A percentile compares a stretch with the other conserved stretches of the same genome.
These are phyloP conservation scores for Drosophila basisetae DNA, from an alignment of 2,888 invertebrate species.

Conservation along the genomic window DNA sequence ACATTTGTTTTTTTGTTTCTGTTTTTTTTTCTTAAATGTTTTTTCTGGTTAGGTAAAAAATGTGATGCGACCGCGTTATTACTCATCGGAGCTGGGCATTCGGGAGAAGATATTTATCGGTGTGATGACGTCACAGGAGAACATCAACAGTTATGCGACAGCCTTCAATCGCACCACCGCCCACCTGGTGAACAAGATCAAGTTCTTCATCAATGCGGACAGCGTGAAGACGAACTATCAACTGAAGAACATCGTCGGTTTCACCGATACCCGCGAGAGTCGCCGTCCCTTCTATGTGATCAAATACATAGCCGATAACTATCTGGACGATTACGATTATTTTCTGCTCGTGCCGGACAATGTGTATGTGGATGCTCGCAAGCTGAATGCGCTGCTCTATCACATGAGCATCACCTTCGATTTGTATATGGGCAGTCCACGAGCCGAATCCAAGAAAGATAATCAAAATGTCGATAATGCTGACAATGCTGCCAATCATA, in stretches of 20 bases:
- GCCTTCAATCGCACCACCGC: conserved; percentile 96
- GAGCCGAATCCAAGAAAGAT: conserved; percentile 57
- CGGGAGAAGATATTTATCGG: conserved; percentile 95
- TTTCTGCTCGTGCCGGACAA: conserved; percentile 95
- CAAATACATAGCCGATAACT: conserved; percentile 95
- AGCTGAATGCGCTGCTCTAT: conserved; percentile 89
- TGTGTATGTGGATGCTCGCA: conserved; percentile 93
- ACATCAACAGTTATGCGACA: conserved; percentile 90
- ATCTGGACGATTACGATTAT: conserved; percentile 95
- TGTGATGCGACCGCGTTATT: conserved; percentile 94
- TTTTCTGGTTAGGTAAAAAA: conserved; percentile 86
- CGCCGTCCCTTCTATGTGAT: conserved; percentile 94
- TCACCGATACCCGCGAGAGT: conserved; percentile 91
- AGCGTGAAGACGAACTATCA: conserved; percentile 86
- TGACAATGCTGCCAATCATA: background rate
- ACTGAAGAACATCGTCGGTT: conserved; percentile 92
- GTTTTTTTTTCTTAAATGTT: background rate
- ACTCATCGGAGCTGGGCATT: conserved; percentile 97
- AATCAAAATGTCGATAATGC: conserved; percentile 5
- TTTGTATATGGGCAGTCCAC: conserved; percentile 93
- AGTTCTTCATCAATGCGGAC: conserved; percentile 91
- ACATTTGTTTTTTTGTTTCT: background rate
- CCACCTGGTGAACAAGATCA: conserved; percentile 92
- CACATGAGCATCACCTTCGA: conserved; percentile 94
- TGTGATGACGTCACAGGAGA: conserved; percentile 91